These are phyloP conservation scores for Hydraecia micacea DNA, from an alignment of 2,888 invertebrate genomes.

Conservation along the genomic window DNA sequence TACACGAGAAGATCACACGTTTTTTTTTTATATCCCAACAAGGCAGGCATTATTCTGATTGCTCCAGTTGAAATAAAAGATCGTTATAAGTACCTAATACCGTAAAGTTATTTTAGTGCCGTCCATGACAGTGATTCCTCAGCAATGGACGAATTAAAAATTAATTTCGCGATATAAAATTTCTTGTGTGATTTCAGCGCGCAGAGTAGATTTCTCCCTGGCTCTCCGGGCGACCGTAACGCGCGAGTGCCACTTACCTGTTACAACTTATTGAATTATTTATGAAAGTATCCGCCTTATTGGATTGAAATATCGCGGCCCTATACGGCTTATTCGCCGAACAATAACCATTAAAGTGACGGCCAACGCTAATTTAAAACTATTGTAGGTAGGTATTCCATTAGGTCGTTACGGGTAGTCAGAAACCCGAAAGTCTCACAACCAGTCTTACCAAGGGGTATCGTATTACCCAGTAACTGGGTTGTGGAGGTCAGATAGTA, in stretches of 20 bases:
- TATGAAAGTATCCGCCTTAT: slow-evolving; percentile 88
- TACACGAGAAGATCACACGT: too few relatives aligned
- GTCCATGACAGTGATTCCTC: slow-evolving; percentile 67
- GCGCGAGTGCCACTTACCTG: slow-evolving; percentile 87
- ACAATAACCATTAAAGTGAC: slow-evolving; percentile 74
- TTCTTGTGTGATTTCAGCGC: slow-evolving; percentile 79
- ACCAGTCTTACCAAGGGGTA: too few relatives aligned
- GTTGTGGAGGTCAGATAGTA: too few relatives aligned
- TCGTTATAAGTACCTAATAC: slow-evolving; percentile 17
- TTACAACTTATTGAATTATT: slow-evolving; percentile 89
- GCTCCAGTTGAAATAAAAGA: slow-evolving; percentile 27
- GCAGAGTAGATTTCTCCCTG: slow-evolving; percentile 74
- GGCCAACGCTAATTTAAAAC: slow-evolving; percentile 61
- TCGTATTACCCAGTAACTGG: too few relatives aligned
- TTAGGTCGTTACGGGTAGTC: too few relatives aligned
- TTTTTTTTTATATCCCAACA: too few relatives aligned
- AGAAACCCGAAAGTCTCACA: too few relatives aligned
- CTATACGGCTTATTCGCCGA: slow-evolving; percentile 72
- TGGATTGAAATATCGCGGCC: slow-evolving; percentile 85
- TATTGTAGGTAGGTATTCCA: too few relatives aligned
- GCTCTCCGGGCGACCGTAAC: slow-evolving; percentile 84
- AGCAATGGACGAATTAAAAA: slow-evolving; percentile 78
- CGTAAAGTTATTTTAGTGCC: slow-evolving; percentile 38
- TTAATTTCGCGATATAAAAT: slow-evolving; percentile 84
- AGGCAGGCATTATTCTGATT: slow-evolving; percentile 2